Evolutionary conservation across 2,888 invertebrate genomes (phyloP).

Genomic region (Leucozona laternaria): DNA sequence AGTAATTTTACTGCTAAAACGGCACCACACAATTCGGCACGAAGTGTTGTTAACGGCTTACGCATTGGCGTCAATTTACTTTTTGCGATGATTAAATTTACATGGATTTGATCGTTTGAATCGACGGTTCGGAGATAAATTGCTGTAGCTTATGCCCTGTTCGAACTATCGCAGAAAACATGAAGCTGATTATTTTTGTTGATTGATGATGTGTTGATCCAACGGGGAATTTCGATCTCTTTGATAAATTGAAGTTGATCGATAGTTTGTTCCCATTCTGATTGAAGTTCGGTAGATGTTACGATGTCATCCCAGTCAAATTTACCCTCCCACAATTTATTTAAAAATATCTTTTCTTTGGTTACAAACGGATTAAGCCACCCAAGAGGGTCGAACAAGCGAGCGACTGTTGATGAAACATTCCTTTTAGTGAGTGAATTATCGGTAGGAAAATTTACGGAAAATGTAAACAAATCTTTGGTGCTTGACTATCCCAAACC

Average conservation of each 20-base stretch:
- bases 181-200: not conserved
- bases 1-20: not conserved
- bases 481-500: not conserved
- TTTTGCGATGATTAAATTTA: not conserved
- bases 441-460: not conserved
- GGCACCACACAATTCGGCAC: not conserved
- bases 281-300: not conserved
- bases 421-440: not conserved
- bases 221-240: not conserved
- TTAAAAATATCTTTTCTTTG: not conserved
- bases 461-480: not conserved
- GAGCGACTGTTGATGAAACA: not conserved
- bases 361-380: not conserved
- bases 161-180: not conserved
- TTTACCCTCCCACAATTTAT: not conserved
- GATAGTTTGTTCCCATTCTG: constrained; percentile 1
- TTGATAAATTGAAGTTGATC: not conserved
- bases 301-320: not conserved
- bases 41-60: not conserved
- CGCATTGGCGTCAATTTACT: not conserved
- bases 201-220: not conserved
- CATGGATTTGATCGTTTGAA: not conserved
- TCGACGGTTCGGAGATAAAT: not conserved
- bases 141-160: not conserved
- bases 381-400: not conserved